These are phyloP conservation scores for Urocyon cinereoargenteus DNA, from an alignment of 2,797 vertebrate genomes.

Conservation along the genomic window DNA sequence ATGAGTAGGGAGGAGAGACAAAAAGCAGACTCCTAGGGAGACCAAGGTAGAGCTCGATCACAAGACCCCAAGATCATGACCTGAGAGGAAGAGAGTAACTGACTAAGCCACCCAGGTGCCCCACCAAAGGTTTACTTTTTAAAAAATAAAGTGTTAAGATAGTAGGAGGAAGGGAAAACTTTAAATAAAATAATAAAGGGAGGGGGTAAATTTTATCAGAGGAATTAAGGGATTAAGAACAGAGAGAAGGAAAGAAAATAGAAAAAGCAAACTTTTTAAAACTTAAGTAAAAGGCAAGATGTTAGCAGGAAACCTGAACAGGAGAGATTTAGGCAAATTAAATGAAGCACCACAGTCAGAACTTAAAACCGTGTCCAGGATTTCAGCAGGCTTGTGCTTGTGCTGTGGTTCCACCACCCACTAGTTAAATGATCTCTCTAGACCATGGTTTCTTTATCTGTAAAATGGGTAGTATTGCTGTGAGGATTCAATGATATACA, in stretches of 20 bases:
- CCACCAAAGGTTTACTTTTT: background rate
- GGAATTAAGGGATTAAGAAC: background rate
- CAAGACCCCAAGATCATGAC: background rate
- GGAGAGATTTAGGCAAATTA: background rate
- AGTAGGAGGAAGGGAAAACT: background rate
- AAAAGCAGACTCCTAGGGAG: background rate
- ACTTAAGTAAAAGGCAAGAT: background rate
- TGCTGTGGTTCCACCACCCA: accelerated
- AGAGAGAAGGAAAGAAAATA: background rate
- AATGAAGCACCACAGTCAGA: accelerated
- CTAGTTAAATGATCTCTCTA: background rate
- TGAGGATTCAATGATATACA: background rate
- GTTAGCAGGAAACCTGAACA: background rate
- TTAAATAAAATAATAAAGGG: background rate
- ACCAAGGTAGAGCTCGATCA: background rate
- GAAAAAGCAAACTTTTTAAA: background rate
- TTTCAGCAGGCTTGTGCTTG: background rate
- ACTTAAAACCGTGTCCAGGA: background rate
- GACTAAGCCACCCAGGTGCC: background rate
- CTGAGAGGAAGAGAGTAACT: background rate
- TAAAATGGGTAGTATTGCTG: background rate
- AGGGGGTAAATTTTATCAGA: background rate
- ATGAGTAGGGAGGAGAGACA: background rate
- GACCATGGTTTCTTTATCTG: background rate
- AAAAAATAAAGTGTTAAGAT: background rate